These are phyloP conservation scores for Ferdinandea cuprea DNA, from an alignment of 2,888 invertebrate genomes.

Conservation along the genomic window DNA sequence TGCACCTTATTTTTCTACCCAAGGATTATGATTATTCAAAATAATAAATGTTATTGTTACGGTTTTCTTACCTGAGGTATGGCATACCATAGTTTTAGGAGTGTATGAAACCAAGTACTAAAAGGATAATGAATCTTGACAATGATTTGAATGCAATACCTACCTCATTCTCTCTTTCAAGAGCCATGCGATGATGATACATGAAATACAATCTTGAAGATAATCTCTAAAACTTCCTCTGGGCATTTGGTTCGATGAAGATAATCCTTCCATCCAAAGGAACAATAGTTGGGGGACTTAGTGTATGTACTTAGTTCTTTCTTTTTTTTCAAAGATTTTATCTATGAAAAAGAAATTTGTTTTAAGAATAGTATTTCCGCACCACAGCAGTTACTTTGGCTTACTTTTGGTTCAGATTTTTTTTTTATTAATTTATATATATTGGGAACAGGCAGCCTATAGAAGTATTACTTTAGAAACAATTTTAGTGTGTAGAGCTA, in stretches of 20 bases:
- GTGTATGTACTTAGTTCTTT: too few species aligned
- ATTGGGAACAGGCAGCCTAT: too few species aligned
- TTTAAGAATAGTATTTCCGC: too few species aligned
- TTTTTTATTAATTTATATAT: too few species aligned
- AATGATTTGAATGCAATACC: background rate
- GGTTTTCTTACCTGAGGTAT: background rate
- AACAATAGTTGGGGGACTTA: slow-evolving; percentile 13
- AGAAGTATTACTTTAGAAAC: too few species aligned
- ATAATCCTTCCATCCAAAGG: slow-evolving; percentile 22
- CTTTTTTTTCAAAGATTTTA: background rate
- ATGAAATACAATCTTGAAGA: slow-evolving; percentile 27
- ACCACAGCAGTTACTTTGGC: too few species aligned
- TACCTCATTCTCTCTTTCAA: background rate
- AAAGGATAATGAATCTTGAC: background rate
- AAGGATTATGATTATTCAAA: background rate
- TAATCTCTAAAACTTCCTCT: slow-evolving; percentile 32
- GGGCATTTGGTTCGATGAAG: slow-evolving; percentile 12
- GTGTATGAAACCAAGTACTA: too few species aligned
- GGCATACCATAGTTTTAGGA: too few species aligned
- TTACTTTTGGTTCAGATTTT: too few species aligned
- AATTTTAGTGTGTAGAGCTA: too few species aligned
- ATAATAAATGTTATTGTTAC: background rate
- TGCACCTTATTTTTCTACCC: too few species aligned
- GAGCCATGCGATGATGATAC: slow-evolving; percentile 27
- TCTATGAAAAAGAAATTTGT: background rate